phyloP scores from a whole-genome alignment of 2,797 vertebrate genomes.

The Spinus olivaceus region DNA sequence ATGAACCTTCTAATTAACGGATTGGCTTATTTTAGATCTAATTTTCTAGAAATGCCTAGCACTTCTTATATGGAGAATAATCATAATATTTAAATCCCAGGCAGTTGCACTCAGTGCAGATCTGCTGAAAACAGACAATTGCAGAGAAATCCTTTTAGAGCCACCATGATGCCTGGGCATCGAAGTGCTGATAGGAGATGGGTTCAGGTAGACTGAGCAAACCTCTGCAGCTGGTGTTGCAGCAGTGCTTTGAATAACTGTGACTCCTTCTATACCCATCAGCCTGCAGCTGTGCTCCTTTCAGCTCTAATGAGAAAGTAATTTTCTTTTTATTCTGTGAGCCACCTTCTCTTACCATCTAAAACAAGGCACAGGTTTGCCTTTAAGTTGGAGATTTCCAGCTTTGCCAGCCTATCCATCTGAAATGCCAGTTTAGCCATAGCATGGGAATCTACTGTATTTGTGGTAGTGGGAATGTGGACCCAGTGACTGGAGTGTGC shows the following conservation, averaged over 20 bases:
- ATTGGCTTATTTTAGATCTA: conserved; percentile 6
- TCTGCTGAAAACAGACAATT: not conserved
- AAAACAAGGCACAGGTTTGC: not conserved
- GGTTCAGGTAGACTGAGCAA: not conserved
- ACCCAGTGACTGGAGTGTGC: not conserved
- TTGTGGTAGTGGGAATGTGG: not conserved
- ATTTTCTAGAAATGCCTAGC: not conserved
- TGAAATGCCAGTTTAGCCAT: not conserved
- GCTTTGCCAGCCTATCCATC: not conserved
- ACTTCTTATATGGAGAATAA: not conserved
- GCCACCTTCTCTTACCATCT: not conserved
- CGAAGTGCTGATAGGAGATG: not conserved
- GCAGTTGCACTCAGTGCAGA: not conserved
- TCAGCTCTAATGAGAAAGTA: not conserved
- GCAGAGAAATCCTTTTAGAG: not conserved
- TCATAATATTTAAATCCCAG: not conserved
- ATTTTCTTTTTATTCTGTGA: not conserved
- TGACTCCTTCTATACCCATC: not conserved
- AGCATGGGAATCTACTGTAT: not conserved
- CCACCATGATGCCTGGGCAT: not conserved
- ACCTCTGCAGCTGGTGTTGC: not conserved
- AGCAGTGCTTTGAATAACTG: not conserved
- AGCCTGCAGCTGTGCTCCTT: not conserved
- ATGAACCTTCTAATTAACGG: conserved; percentile 23
- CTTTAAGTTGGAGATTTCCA: not conserved